Percentiles rank a stretch among this genome's conserved stretches.
Evolutionary conservation across 2,888 invertebrate genomes (phyloP).

Genomic region (Eumerus sabulonum): DNA sequence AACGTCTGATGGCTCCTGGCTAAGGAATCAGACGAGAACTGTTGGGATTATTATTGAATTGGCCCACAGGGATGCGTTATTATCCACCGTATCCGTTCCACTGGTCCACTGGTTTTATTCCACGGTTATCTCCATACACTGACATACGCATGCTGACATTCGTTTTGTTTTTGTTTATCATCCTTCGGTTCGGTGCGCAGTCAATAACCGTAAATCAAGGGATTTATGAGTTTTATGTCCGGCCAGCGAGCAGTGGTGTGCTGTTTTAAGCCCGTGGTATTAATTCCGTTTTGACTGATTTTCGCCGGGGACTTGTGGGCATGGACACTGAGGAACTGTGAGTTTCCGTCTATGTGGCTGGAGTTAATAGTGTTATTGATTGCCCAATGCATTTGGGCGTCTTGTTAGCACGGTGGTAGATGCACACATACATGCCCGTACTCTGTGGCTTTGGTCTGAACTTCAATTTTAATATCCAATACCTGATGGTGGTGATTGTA

Average conservation of each 20-base stretch:
- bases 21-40: constrained; percentile 17
- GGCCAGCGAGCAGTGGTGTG: constrained; percentile 40
- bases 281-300: constrained; percentile 67
- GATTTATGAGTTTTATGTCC: constrained; percentile 68
- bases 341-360: background rate
- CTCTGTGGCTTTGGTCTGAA: constrained; percentile 6
- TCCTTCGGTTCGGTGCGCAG: constrained; percentile 62
- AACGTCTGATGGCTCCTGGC: constrained; percentile 13
- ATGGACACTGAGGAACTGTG: background rate
- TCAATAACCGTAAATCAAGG: constrained; percentile 69
- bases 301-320: constrained; percentile 29
- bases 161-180: constrained; percentile 39
- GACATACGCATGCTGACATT: background rate
- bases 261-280: constrained; percentile 67
- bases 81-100: constrained; percentile 22
- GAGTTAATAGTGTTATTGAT: constrained; percentile 67
- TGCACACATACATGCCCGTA: constrained; percentile 13
- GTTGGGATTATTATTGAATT: constrained; percentile 60
- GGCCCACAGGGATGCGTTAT: constrained; percentile 64
- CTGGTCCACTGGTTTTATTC: constrained; percentile 28
- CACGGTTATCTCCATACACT: background rate
- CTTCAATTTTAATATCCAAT: constrained; percentile 35
- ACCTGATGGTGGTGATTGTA: constrained; percentile 32
- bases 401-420: constrained; percentile 65
- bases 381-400: constrained; percentile 60